Conservation (phyloP, 2,113 vertebrate species). For the Apteryx owenii region DNA sequence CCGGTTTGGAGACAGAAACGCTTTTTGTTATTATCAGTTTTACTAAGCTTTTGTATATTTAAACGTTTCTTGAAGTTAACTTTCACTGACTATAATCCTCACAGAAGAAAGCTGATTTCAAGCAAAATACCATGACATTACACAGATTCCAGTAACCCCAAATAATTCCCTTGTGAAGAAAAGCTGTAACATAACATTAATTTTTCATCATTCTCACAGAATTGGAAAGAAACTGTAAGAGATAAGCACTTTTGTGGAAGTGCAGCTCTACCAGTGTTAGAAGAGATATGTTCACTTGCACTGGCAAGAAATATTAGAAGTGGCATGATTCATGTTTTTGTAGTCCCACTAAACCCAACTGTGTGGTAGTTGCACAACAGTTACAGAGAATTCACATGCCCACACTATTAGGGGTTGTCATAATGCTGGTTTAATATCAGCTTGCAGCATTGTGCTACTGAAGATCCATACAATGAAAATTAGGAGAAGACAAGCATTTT, state of each 20-base stretch:
- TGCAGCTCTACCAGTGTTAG: neutral
- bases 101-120: neutral
- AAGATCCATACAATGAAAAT: neutral
- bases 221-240: neutral
- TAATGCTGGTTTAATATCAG: neutral
- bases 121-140: neutral
- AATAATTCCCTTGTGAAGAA: neutral
- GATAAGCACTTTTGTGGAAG: neutral
- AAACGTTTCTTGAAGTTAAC: neutral
- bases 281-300: accelerated
- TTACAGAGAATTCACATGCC: accelerated
- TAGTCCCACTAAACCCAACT: neutral
- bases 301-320: neutral
- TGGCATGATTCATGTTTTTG: neutral
- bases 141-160: neutral
- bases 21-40: neutral
- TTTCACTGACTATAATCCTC: constrained; percentile 4
- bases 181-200: neutral
- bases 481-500: neutral
- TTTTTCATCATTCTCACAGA: neutral
- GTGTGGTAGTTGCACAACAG: accelerated
- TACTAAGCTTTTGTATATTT: neutral
- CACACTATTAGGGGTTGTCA: accelerated
- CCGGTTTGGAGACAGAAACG: neutral
- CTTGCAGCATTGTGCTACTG: neutral